Base-by-base conservation (phyloP, 1,140 invertebrate genomes). In the Drosophila tropicalis region DNA sequence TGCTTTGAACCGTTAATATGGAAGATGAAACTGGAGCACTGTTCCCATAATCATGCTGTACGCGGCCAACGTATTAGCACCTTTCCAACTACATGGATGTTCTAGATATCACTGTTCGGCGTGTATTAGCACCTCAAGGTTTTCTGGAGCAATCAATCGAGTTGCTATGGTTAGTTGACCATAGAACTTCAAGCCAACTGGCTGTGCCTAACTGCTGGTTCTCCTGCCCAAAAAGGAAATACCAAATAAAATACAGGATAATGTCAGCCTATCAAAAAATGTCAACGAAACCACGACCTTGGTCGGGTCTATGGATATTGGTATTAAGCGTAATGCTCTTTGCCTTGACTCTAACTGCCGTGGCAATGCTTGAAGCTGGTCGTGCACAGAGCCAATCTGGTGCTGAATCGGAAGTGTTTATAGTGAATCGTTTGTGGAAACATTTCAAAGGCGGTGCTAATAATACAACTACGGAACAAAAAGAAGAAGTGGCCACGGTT, bases 1-100 rank as follows among this genome's bases (percentile, higher is more conserved):
- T 87, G 80, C 51, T 36, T 61, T 89, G 77, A 90, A 89, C 84
- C 85, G 84, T 89, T 89, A 89, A 89, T 90, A 85, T 89, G 84
- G 84, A 89, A 89, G 29, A 29, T 25, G 56, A 89, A 89, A 64
- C 74, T 89, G 44, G 84, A 89, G 85, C 84, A 89, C 22, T 84
- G 77, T 67, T 74, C 70, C 85, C 89, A 75, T 84, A 81, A 81
- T 65, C 63, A 69, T 56, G 72, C 60, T 68, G 74, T 71, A 78
- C 77, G 74, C 73, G 61, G 73, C 74, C 55, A 34, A 62, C 54
- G 51, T 85, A 89, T 89, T 89, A 89, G 69, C 84, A 89, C 84
- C 84, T 89, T 89, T 80, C 17, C 58, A 54, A 76, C 74, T 63
- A 75, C 67, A 25, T 64, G 61, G 67, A 75, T 79, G 84, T 89